Evolutionary conservation across 2,797 vertebrate species (phyloP).

Genomic region (Enteromius anoplus): DNA sequence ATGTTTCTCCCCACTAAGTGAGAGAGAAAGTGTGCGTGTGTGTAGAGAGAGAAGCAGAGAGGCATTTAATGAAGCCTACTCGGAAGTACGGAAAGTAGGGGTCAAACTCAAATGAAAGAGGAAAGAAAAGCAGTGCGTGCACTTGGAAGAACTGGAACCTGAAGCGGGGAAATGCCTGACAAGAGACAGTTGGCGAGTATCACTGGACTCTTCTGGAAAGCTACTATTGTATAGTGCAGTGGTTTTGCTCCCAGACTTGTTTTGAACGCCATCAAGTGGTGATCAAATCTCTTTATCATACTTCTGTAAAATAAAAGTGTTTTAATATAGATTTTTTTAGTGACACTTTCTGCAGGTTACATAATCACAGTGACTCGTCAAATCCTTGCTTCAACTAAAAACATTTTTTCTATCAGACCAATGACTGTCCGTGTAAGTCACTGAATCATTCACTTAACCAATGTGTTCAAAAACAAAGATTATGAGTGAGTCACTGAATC

Average conservation of each 20-base stretch:
- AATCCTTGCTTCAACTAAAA: neutral
- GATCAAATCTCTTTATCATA: slow-evolving; percentile 5
- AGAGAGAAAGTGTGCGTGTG: slow-evolving; percentile 65
- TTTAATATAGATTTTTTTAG: neutral
- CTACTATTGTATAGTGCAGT: neutral
- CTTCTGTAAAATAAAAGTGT: neutral
- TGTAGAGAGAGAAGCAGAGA: slow-evolving; percentile 71
- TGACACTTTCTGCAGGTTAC: neutral
- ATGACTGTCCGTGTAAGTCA: neutral
- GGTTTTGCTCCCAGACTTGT: neutral
- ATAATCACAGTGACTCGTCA: no score
- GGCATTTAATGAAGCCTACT: slow-evolving; percentile 83
- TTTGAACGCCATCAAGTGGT: neutral
- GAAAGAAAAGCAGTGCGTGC: slow-evolving; percentile 69
- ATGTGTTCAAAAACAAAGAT: neutral
- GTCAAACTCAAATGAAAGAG: slow-evolving; percentile 79
- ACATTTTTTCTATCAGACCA: neutral
- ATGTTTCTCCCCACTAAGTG: slow-evolving; percentile 76
- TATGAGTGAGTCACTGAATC: neutral
- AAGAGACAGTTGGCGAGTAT: slow-evolving; percentile 43
- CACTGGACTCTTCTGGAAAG: slow-evolving; percentile 29
- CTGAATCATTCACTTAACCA: neutral
- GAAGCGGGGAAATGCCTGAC: slow-evolving; percentile 62
- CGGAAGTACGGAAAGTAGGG: slow-evolving; percentile 80
- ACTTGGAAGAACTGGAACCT: slow-evolving; percentile 64